Percentiles rank a stretch among this genome's conserved stretches.
Evolutionary conservation across 2,888 invertebrate genomes (phyloP).

Genomic region (Sesia bembeciformis): DNA sequence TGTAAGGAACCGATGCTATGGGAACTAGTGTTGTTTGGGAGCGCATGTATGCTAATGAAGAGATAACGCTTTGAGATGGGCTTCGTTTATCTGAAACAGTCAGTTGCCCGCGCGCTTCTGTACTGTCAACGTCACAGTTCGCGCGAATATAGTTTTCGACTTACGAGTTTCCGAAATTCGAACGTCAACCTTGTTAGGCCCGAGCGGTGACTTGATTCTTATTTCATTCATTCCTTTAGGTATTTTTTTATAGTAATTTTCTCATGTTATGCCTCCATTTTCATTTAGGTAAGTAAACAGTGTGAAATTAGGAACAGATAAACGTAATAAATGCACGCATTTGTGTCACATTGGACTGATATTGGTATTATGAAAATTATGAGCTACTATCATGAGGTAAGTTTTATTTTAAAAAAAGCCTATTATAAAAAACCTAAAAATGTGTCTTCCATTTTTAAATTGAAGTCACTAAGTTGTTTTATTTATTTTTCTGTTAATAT

Average conservation of each 20-base stretch:
- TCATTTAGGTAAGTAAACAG: neutral
- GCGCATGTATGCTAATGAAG: conserved; percentile 54
- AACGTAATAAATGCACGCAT: conserved; percentile 30
- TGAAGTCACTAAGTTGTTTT: neutral
- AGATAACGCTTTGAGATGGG: conserved; percentile 51
- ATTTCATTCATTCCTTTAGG: neutral
- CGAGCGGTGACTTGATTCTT: neutral
- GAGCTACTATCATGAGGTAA: conserved; percentile 61
- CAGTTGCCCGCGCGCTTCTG: conserved; percentile 66
- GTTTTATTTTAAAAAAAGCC: conserved; percentile 12
- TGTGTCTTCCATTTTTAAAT: neutral
- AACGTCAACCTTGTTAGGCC: neutral
- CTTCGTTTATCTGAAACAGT: conserved; percentile 49
- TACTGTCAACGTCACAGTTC: conserved; percentile 45
- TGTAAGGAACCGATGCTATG: conserved; percentile 43
- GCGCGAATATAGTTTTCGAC: conserved; percentile 11
- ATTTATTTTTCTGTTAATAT: neutral
- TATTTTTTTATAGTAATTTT: neutral
- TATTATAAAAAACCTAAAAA: neutral
- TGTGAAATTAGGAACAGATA: neutral
- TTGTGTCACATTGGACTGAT: conserved; percentile 19
- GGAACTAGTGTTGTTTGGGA: conserved; percentile 39
- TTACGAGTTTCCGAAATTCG: conserved; percentile 13
- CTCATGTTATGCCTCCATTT: neutral
- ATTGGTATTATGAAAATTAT: conserved; percentile 65